phyloP scores from a whole-genome alignment of 2,113 vertebrate genomes.

The Channa argus region DNA sequence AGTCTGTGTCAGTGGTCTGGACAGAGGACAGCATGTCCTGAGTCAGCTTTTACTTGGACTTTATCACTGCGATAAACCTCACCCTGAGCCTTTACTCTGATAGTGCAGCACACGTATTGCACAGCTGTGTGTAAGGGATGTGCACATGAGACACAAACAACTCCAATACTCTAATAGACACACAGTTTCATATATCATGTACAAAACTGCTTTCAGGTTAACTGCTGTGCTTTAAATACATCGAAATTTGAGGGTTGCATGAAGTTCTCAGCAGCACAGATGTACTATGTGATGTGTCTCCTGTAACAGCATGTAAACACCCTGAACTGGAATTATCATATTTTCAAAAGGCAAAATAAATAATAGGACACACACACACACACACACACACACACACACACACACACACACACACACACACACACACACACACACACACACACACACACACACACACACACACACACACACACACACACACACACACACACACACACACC shows the following conservation, averaged over 20 bases:
- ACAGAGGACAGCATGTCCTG: conserved; percentile 26
- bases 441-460: conserved; percentile 6
- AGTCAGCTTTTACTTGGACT: conserved; percentile 48
- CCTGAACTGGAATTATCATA: not conserved
- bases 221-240: not conserved
- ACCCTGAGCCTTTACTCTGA: conserved; percentile 25
- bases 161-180: not conserved
- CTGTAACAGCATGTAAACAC: not conserved
- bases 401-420: not conserved
- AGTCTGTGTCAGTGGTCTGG: not conserved
- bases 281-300: not conserved
- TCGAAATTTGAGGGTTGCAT: not conserved
- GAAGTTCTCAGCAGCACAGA: not conserved
- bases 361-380: not conserved
- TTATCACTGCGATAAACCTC: conserved; percentile 50
- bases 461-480: not conserved
- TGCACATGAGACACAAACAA: conserved; percentile 1
- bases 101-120: not conserved
- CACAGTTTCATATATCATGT: not conserved
- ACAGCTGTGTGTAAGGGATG: not conserved
- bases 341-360: not conserved
- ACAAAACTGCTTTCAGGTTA: not conserved
- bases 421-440: not conserved
- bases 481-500: not conserved
- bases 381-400: not conserved